Evolutionary conservation across 2,113 vertebrate genomes (phyloP).

Genomic region (Hystrix cristata): DNA sequence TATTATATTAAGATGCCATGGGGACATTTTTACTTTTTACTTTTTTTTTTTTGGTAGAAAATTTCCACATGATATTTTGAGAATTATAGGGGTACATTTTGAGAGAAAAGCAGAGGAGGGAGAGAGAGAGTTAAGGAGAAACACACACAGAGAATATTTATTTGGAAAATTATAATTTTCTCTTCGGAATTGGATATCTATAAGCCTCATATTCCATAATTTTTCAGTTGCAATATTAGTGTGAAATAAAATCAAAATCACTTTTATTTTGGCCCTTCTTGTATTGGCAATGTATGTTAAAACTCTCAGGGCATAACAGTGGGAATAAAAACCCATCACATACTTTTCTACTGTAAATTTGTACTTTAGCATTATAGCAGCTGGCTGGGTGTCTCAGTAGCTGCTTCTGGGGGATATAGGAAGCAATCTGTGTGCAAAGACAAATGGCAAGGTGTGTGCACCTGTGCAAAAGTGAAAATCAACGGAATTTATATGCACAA

Average conservation of each 20-base stretch:
- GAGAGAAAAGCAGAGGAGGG: background rate
- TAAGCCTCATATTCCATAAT: background rate
- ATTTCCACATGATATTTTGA: background rate
- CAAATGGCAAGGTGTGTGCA: too few species aligned
- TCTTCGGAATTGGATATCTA: background rate
- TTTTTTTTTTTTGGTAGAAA: background rate
- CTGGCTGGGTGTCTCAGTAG: too few species aligned
- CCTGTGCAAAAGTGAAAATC: too few species aligned
- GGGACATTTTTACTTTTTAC: background rate
- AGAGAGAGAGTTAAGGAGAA: background rate
- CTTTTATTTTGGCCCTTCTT: background rate
- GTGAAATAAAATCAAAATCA: background rate
- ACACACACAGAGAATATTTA: background rate
- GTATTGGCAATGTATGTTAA: background rate
- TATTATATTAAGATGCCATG: background rate
- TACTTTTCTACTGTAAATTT: too few species aligned
- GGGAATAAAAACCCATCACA: too few species aligned
- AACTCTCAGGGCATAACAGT: too few species aligned
- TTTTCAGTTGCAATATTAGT: background rate
- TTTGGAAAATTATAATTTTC: background rate
- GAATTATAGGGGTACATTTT: background rate
- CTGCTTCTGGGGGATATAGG: too few species aligned
- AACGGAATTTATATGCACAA: too few species aligned
- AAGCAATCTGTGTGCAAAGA: too few species aligned
- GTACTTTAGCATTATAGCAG: too few species aligned